phyloP scores from a whole-genome alignment of 2,113 vertebrate genomes.

The chimpanzee (Pan troglodytes) region NHGRI_mPanTro3-v2.1_pri NC_072408.2:84181501-84182000 shows the following conservation, averaged over 20 bases:
- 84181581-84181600: not conserved
- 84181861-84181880: not conserved
- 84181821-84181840: not conserved
- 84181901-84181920: not conserved
- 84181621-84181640: not conserved
- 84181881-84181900: not conserved
- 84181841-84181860: not conserved
- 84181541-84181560: not conserved
- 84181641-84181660: not conserved
- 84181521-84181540: not conserved
- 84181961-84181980: conserved; percentile 18
- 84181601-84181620: not conserved
- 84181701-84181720: not conserved
- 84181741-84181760: not conserved
- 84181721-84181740: not conserved
- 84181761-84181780: not conserved
- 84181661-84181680: not conserved
- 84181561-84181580: not conserved
- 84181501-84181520: not conserved
- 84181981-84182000: not conserved
- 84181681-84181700: not conserved
- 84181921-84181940: conserved; percentile 33
- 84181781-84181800: not conserved
- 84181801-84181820: not conserved
- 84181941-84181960: not conserved